Percentiles rank a stretch among this genome's conserved stretches.
phyloP scores from a whole-genome alignment of 2,888 invertebrate species.

The Himalopsyche anomala region DNA sequence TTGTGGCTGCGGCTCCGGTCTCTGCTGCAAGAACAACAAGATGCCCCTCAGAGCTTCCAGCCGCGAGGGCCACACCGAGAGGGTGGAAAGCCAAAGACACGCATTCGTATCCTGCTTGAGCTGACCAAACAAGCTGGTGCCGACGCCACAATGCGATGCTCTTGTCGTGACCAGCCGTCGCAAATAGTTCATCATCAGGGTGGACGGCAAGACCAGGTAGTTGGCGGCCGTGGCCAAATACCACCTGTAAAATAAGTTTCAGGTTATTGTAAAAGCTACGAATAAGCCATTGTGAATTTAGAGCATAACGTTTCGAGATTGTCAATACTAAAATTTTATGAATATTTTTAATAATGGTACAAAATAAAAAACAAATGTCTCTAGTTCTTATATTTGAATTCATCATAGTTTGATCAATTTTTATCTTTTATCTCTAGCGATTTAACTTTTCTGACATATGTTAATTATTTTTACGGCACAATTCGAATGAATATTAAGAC shows the following conservation, averaged over 20 bases:
- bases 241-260: constrained; percentile 76
- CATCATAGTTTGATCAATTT: too few relatives aligned
- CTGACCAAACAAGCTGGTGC: constrained; percentile 91
- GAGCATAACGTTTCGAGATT: too few relatives aligned
- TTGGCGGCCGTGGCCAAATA: constrained; percentile 92
- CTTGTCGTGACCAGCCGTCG: constrained; percentile 94
- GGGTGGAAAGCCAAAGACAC: constrained; percentile 92
- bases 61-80: constrained; percentile 90
- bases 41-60: constrained; percentile 93
- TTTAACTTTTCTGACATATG: too few relatives aligned
- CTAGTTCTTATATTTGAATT: too few relatives aligned
- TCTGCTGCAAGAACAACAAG: constrained; percentile 91
- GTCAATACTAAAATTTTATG: too few relatives aligned
- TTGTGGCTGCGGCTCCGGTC: constrained; percentile 89
- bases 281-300: too few relatives aligned
- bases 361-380: too few relatives aligned
- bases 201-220: constrained; percentile 93
- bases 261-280: background rate
- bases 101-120: constrained; percentile 90
- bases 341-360: too few relatives aligned
- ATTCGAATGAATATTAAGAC: too few relatives aligned
- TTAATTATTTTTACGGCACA: too few relatives aligned
- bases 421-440: too few relatives aligned
- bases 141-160: constrained; percentile 94
- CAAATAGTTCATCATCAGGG: constrained; percentile 93